Evolutionary conservation across 2,888 invertebrate genomes (phyloP).

Genomic region (Ceriagrion tenellum): DNA sequence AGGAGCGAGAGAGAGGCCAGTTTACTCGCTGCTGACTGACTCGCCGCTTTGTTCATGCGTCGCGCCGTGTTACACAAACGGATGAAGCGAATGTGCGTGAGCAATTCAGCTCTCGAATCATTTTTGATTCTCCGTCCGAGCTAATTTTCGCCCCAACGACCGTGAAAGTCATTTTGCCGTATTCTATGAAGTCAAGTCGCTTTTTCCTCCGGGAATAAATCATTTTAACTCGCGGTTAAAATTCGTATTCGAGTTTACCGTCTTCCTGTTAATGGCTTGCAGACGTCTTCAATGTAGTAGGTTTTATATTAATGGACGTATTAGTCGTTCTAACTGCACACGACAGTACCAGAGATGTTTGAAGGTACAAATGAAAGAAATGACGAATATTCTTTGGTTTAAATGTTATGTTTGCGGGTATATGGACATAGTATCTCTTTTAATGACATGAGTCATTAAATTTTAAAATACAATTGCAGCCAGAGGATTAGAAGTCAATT

Average conservation of each 20-base stretch:
- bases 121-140: background rate
- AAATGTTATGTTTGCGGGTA: background rate
- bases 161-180: background rate
- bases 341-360: background rate
- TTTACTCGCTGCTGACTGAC: conserved; percentile 42
- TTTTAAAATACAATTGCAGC: too few relatives aligned
- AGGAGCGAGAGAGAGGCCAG: background rate
- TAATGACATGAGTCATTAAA: too few relatives aligned
- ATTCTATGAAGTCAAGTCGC: background rate
- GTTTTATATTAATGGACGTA: background rate
- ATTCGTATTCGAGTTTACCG: background rate
- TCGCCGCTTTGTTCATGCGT: conserved; percentile 35
- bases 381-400: background rate
- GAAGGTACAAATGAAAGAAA: background rate
- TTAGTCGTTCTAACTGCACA: background rate
- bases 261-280: background rate
- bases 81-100: background rate
- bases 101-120: background rate
- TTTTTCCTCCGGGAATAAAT: background rate
- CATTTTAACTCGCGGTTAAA: background rate
- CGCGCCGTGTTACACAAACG: background rate
- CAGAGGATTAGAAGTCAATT: too few relatives aligned
- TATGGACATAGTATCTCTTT: too few relatives aligned
- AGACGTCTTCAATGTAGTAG: background rate
- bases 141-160: background rate